phyloP scores from a whole-genome alignment of 2,113 vertebrate genomes.

The Neolamprologus kungweensis region DNA sequence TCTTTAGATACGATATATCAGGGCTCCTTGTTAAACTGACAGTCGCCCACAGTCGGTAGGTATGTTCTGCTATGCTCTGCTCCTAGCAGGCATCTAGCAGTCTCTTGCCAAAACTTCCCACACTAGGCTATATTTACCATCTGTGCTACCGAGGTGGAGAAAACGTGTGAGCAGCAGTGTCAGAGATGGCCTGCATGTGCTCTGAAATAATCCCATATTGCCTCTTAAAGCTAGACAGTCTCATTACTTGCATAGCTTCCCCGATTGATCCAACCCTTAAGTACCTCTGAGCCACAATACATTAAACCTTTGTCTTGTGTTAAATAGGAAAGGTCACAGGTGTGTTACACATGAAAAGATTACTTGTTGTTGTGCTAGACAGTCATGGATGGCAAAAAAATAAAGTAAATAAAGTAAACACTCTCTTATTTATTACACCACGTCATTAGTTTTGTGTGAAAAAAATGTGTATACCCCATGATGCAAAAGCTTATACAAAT shows the following conservation, averaged over 20 bases:
- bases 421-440: background rate
- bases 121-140: slow-evolving; percentile 62
- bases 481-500: background rate
- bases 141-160: slow-evolving; percentile 41
- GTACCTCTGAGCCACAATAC: background rate
- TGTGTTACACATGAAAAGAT: background rate
- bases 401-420: background rate
- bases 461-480: background rate
- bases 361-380: background rate
- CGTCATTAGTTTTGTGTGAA: background rate
- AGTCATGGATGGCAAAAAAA: background rate
- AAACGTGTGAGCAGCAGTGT: slow-evolving; percentile 41
- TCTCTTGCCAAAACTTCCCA: slow-evolving; percentile 65
- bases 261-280: background rate
- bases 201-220: slow-evolving; percentile 19
- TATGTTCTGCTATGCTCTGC: slow-evolving; percentile 38
- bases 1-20: slow-evolving; percentile 1
- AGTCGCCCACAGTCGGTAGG: slow-evolving; percentile 59
- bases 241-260: slow-evolving; percentile 20
- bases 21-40: slow-evolving; percentile 45
- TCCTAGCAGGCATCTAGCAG: slow-evolving; percentile 43
- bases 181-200: slow-evolving; percentile 30
- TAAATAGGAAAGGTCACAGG: background rate
- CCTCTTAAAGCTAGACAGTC: slow-evolving; percentile 22
- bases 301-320: background rate